phyloP scores from a whole-genome alignment of 2,888 invertebrate genomes.

The Cabera pusaria region DNA sequence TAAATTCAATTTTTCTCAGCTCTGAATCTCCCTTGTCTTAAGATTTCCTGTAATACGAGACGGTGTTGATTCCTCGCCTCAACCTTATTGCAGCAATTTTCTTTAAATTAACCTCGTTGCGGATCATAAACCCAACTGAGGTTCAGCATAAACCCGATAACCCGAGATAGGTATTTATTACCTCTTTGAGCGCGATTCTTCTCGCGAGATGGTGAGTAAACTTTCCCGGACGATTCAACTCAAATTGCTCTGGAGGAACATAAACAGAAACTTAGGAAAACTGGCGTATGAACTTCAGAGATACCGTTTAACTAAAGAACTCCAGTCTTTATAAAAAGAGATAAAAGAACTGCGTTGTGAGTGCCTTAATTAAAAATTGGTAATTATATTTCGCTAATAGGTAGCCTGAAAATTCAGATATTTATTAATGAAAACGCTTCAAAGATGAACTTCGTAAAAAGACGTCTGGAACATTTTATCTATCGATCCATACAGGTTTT shows the following conservation, averaged over 20 bases:
- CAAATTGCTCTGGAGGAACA: conserved; percentile 56
- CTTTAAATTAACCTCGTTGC: conserved; percentile 1
- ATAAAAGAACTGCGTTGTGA: conserved; percentile 2
- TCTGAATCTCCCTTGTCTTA: no score
- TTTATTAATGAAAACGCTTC: conserved; percentile 2
- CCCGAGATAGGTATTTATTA: conserved; percentile 37
- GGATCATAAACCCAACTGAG: conserved; percentile 5
- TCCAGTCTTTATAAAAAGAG: conserved; percentile 4
- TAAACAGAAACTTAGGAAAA: conserved; percentile 60
- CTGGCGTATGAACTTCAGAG: conserved; percentile 38
- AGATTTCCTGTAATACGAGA: no score
- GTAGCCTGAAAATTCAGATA: neutral
- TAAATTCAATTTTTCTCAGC: no score
- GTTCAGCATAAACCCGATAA: conserved; percentile 8
- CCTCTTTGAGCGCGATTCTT: conserved; percentile 42
- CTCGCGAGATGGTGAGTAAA: conserved; percentile 61
- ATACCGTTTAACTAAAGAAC: conserved; percentile 11
- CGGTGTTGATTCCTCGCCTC: no score
- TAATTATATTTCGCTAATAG: conserved; percentile 3
- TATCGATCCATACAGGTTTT: no score
- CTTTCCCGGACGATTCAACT: conserved; percentile 50
- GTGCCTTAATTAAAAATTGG: conserved; percentile 10
- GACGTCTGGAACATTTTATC: conserved; percentile 3
- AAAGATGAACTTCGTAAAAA: conserved; percentile 2
- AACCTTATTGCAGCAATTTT: neutral